Evolutionary conservation across 1,140 invertebrate genomes (phyloP).

Genomic region (Mizuhopecten yessoensis): DNA sequence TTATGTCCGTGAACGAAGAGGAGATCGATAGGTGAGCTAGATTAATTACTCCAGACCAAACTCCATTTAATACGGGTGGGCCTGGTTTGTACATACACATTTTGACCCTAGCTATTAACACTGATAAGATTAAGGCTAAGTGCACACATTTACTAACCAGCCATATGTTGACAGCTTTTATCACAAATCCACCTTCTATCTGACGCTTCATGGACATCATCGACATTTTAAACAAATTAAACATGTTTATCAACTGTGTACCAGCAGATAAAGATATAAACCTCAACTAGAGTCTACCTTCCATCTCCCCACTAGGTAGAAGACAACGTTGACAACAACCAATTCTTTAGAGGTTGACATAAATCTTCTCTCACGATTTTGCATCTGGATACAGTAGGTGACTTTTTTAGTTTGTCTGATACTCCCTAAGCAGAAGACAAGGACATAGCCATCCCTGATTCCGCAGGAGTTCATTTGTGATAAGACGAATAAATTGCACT

Average conservation of each 20-base stretch:
- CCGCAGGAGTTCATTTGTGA: too few relatives aligned
- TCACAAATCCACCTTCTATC: too few relatives aligned
- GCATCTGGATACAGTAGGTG: too few relatives aligned
- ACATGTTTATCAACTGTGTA: background rate
- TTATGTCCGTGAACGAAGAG: background rate
- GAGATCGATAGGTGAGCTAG: background rate
- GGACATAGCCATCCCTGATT: too few relatives aligned
- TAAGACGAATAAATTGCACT: too few relatives aligned
- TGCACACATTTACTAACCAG: background rate
- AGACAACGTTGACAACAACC: too few relatives aligned
- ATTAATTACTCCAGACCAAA: slow-evolving; percentile 6
- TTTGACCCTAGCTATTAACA: background rate
- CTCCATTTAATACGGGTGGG: background rate
- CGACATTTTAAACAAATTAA: background rate
- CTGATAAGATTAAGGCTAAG: background rate
- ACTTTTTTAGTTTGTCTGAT: too few relatives aligned
- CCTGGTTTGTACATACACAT: background rate
- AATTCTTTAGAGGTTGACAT: too few relatives aligned
- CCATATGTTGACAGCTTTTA: background rate
- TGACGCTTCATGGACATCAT: background rate
- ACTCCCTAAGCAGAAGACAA: too few relatives aligned
- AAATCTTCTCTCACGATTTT: too few relatives aligned
- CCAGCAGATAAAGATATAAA: background rate
- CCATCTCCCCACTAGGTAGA: too few relatives aligned
- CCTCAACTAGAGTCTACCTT: too few relatives aligned